phyloP scores from a whole-genome alignment of 2,797 vertebrate species.

The Triplophysa yarkandensis region DNA sequence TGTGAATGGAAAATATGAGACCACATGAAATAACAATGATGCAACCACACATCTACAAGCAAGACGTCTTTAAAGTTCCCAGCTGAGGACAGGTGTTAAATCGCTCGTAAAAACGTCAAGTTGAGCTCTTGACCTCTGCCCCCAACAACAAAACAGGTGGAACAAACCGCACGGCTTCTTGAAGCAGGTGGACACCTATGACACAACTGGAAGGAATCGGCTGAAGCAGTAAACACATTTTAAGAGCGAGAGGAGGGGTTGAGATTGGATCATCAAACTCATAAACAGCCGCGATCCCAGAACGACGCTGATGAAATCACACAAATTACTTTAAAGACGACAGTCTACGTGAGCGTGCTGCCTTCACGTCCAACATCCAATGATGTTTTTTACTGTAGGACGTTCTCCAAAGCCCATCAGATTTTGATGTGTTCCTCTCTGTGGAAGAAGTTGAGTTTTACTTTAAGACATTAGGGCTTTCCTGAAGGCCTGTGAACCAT shows the following conservation, averaged over 20 bases:
- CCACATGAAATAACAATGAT: background rate
- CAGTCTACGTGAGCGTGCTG: background rate
- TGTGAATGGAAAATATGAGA: background rate
- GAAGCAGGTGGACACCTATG: constrained; percentile 23
- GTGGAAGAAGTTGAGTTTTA: constrained; percentile 35
- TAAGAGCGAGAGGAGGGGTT: constrained; percentile 10
- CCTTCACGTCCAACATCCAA: constrained; percentile 13
- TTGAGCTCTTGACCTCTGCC: constrained; percentile 21
- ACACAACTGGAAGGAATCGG: constrained; percentile 22
- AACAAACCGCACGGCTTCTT: constrained; percentile 17
- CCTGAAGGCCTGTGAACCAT: constrained; percentile 13
- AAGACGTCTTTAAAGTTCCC: background rate
- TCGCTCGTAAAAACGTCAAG: constrained; percentile 6
- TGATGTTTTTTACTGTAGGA: constrained; percentile 30
- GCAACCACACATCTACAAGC: constrained; percentile 8
- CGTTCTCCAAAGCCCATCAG: constrained; percentile 33
- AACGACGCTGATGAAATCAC: constrained; percentile 37
- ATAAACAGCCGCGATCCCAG: constrained; percentile 1
- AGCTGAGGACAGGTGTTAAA: constrained; percentile 34
- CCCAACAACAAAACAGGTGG: constrained; percentile 41
- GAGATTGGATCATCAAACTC: constrained; percentile 18
- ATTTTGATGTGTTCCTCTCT: constrained; percentile 21
- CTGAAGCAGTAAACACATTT: constrained; percentile 17
- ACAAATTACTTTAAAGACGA: constrained; percentile 23
- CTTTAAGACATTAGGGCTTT: constrained; percentile 22